Evolutionary conservation across 2,797 vertebrate genomes (phyloP), one percentile per base, ranked within the genome.

Genomic region (Stomatorhinus walkeri): DNA sequence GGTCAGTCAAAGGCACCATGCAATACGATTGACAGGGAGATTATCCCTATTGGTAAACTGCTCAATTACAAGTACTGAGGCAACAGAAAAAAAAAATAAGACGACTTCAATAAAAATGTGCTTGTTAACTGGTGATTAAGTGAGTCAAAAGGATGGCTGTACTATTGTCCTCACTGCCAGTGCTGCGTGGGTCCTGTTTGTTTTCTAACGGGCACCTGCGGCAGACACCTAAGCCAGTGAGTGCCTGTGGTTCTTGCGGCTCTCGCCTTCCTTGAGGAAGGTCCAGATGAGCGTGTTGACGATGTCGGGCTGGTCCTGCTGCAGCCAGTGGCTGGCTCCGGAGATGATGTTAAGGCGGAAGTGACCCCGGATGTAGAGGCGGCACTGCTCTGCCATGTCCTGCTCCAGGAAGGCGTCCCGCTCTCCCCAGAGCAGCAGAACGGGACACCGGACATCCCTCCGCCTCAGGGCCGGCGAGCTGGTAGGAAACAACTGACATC

Each of bases 201-300:
- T 88, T 91, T 91, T 24, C 56, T 52, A 40, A 16, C 89, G 89
- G 91, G 56, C 56, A 8, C 7, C 16, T 46, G 40, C 22, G 36
- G 79, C 19, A 72, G 48, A 8, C 14, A 0, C 5, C 85, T 86
- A 86, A 19, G 49, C 49, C 49, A 86, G 85, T 16, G 85, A 49
- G 16, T 54, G 85, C 93, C 95, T 95, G 94, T 95, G 94, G 93
- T 92, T 96, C 95, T 96, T 97, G 86, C 96, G 95, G 90, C 96
- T 96, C 92, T 96, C 96, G 91, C 98, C 97, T 94, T 99, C 97
- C 92, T 98, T 98, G 88, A 99, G 96, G 95, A 99, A 99, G 91
- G 97, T 99, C 98, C 98, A 99, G 95, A 99, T 99, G 94, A 99
- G 95, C 90, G 97, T 98, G 95, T 99, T 99, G 85, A 99, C 98